Percentiles rank a stretch among this genome's conserved stretches.
Conservation (phyloP, 2,113 vertebrate species). For the Castor canadensis region DNA sequence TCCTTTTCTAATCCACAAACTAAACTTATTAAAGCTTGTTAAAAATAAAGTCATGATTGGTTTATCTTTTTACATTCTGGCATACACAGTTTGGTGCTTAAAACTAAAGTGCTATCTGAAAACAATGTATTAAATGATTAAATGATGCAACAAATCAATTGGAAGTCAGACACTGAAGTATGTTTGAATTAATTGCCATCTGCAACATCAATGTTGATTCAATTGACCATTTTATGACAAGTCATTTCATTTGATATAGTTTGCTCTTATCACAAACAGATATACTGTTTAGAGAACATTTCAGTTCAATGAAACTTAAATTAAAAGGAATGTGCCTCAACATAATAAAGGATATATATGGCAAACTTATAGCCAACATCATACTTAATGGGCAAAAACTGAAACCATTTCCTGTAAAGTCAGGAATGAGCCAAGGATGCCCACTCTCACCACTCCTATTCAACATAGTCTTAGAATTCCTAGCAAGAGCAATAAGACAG, state of each 20-base stretch:
- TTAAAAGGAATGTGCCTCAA: too few relatives aligned
- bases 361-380: too few relatives aligned
- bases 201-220: constrained; percentile 20
- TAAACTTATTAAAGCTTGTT: neutral
- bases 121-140: neutral
- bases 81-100: neutral
- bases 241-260: neutral
- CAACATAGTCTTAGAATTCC: too few relatives aligned
- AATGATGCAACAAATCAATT: neutral
- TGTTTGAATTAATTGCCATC: constrained; percentile 5
- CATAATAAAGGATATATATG: too few relatives aligned
- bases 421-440: too few relatives aligned
- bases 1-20: neutral
- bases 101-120: constrained; percentile 23
- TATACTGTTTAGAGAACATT: neutral
- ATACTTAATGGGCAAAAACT: too few relatives aligned
- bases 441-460: too few relatives aligned
- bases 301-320: too few relatives aligned
- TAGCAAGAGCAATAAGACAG: too few relatives aligned
- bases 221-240: neutral
- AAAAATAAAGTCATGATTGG: neutral
- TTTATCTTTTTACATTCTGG: neutral
- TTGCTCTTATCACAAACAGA: neutral
- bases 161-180: neutral
- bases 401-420: too few relatives aligned